These are phyloP conservation scores for Etheostoma nigrum DNA, from an alignment of 2,797 vertebrate genomes.

Conservation along the genomic window DNA sequence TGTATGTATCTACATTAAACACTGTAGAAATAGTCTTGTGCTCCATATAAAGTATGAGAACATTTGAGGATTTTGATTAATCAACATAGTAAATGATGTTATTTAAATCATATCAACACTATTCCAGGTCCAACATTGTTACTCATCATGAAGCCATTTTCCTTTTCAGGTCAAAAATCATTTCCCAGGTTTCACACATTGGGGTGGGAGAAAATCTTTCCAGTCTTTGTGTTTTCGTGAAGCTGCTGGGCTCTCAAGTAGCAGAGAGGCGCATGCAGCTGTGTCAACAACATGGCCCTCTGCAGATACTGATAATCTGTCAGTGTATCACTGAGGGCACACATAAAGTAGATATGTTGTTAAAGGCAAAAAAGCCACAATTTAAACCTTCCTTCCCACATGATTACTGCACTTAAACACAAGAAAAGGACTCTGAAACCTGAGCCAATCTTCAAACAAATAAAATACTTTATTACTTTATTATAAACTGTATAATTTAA, in stretches of 20 bases:
- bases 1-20: not conserved
- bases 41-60: not conserved
- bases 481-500: not conserved
- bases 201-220: slow-evolving; percentile 47
- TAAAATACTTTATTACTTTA: not conserved
- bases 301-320: slow-evolving; percentile 42
- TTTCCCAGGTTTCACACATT: slow-evolving; percentile 40
- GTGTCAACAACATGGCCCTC: slow-evolving; percentile 73
- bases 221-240: slow-evolving; percentile 50
- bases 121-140: not conserved
- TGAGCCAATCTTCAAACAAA: slow-evolving; percentile 13
- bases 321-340: not conserved
- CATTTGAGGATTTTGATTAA: not conserved
- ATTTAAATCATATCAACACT: not conserved
- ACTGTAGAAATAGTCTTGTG: not conserved
- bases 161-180: slow-evolving; percentile 48
- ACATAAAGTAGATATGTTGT: slow-evolving; percentile 16
- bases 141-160: slow-evolving; percentile 32
- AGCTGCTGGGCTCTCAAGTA: slow-evolving; percentile 31
- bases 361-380: slow-evolving; percentile 12
- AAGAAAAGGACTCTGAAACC: not conserved
- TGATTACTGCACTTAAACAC: slow-evolving; percentile 6
- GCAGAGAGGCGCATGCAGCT: slow-evolving; percentile 71
- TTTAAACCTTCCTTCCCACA: not conserved
- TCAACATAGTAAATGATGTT: not conserved